Percentiles rank a stretch among this genome's conserved stretches.
These are phyloP conservation scores for Phoenicopterus ruber DNA, from an alignment of 2,113 vertebrate species.

Conservation along the genomic window DNA sequence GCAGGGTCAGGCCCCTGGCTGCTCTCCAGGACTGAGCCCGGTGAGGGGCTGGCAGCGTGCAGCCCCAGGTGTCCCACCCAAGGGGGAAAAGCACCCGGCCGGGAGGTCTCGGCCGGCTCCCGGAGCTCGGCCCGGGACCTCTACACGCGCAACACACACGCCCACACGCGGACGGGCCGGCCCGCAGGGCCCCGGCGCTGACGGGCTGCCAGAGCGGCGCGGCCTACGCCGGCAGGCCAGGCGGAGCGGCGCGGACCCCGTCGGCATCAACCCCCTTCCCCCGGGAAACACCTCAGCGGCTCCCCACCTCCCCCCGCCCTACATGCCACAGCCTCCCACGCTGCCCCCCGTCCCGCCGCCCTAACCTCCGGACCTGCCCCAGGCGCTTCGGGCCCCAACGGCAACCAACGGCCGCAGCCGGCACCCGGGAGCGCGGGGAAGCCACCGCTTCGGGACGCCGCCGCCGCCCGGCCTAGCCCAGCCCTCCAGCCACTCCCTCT, in stretches of 20 bases:
- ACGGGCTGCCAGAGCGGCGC: not conserved
- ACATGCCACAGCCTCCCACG: not conserved
- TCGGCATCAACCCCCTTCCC: no score
- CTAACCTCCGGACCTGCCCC: not conserved
- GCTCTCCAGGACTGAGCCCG: no score
- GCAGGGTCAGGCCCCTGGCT: not conserved
- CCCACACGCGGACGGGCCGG: no score
- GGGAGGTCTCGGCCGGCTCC: not conserved
- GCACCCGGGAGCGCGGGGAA: not conserved
- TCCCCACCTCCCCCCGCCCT: no score
- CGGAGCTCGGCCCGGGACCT: no score
- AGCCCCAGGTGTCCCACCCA: accelerated
- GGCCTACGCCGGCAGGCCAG: not conserved
- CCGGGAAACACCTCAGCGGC: not conserved
- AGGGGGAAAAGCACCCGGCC: accelerated
- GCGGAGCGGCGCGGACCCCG: accelerated
- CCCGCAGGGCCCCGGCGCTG: not conserved
- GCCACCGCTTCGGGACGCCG: not conserved
- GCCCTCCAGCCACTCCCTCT: not conserved
- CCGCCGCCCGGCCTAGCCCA: not conserved
- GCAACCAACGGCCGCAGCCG: not conserved
- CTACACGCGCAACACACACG: no score
- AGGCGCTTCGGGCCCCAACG: not conserved
- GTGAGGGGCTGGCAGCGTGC: not conserved
- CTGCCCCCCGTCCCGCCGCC: not conserved